These are phyloP conservation scores for Xestia sexstrigata DNA, from an alignment of 2,888 invertebrate species.

Conservation along the genomic window DNA sequence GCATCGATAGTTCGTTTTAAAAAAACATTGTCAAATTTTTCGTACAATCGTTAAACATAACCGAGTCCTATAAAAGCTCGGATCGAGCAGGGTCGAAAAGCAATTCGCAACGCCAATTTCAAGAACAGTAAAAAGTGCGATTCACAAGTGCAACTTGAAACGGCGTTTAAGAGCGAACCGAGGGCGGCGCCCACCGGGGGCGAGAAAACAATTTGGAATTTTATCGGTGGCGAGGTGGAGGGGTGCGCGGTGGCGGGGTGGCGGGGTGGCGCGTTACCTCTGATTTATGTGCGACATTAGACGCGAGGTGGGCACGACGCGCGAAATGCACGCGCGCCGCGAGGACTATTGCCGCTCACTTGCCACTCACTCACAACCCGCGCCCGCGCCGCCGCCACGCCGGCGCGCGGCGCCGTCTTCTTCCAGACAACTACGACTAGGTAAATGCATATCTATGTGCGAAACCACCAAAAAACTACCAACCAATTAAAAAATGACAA, in stretches of 20 bases:
- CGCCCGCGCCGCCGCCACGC: constrained; percentile 54
- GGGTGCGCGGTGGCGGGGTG: constrained; percentile 75
- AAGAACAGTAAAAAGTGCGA: constrained; percentile 90
- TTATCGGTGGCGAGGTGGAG: constrained; percentile 85
- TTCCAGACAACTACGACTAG: constrained; percentile 29
- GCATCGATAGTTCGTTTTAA: constrained; percentile 80
- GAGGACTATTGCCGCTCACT: constrained; percentile 79
- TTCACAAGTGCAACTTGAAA: constrained; percentile 90
- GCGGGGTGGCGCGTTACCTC: constrained; percentile 81
- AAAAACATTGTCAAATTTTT: constrained; percentile 75
- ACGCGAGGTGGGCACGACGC: constrained; percentile 81
- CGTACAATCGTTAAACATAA: constrained; percentile 70
- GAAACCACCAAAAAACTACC: too few species aligned
- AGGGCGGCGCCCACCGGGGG: constrained; percentile 89
- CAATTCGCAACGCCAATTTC: constrained; percentile 89
- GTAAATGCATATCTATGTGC: neutral
- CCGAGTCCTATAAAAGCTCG: constrained; percentile 76
- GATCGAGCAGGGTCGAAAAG: constrained; percentile 83
- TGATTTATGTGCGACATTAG: constrained; percentile 89
- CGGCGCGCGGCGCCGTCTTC: constrained; percentile 53
- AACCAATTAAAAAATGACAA: neutral
- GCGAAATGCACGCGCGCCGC: constrained; percentile 84
- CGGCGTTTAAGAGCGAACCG: constrained; percentile 90
- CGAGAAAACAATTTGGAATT: constrained; percentile 90
- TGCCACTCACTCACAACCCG: constrained; percentile 67